Base-by-base conservation (phyloP, 2,797 vertebrate genomes). In the Catamblyrhynchus diadema region DNA sequence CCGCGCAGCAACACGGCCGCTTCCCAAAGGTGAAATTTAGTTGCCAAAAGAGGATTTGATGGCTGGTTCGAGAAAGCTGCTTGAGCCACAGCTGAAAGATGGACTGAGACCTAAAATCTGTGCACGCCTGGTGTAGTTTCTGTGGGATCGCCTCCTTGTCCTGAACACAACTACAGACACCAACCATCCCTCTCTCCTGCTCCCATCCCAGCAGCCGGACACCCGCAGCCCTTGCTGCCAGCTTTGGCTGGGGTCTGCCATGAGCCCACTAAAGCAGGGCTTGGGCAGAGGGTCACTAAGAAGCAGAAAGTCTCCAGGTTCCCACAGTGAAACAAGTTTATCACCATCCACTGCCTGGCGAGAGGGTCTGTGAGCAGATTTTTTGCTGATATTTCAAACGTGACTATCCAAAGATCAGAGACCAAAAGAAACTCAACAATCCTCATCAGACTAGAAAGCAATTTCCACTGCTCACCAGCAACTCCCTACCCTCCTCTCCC, bases 31-130 rank as follows among this genome's bases (percentile, higher is more conserved):
- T 56, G 87, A 73, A 25, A 74, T 81, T 86, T 39, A 74, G 91
- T 88, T 74, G 92, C 92, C 93, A 67, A 30, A 22, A 59, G 35
- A 67, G 73, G 51, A 67, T 54, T 41, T 78, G 57, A 47, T 15
- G 57, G 94, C 91, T 92, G 77, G 39, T 78, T 81, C 30, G 41
- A 65, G 67, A 95, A 95, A 97, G 93, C 88, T 5, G 90, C 95
- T 94, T 81, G 93, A 95, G 94, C 80, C 74, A 57, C 88, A 73
- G 13, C 65, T 13, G 66, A 92, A 96, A 97, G 95, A 91, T 69
- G 95, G 96, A 89, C 51, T 86, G 56, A 44, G 61, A 90, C 89
- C 93, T 69, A 94, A 96, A 94, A 95, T 80, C 94, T 84, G 82
- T 89, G 96, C 70, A 54, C 0, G 2, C 56, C 45, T 62, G 35